Percentiles rank a stretch among this genome's conserved stretches.
Evolutionary conservation across 2,797 vertebrate genomes (phyloP).

Genomic region (Alosa sapidissima): DNA sequence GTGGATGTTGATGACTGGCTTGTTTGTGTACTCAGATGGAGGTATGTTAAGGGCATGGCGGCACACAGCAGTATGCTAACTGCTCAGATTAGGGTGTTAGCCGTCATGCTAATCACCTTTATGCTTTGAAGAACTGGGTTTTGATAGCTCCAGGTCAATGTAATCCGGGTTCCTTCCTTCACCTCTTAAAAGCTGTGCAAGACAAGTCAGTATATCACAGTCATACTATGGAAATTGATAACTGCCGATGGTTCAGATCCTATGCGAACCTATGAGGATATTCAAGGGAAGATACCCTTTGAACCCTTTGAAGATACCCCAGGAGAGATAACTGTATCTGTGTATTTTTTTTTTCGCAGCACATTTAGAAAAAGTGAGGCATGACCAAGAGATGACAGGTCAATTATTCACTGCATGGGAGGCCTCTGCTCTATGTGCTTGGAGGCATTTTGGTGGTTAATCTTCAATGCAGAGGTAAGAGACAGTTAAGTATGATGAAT

Average conservation of each 20-base stretch:
- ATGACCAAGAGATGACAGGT: background rate
- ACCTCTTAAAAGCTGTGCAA: background rate
- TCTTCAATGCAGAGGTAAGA: background rate
- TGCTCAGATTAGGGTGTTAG: background rate
- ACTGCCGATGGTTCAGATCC: background rate
- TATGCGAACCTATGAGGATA: background rate
- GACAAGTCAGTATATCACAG: background rate
- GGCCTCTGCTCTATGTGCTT: background rate
- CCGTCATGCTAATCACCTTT: background rate
- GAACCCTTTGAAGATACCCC: conserved; percentile 8
- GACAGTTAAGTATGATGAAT: background rate
- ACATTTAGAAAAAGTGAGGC: background rate
- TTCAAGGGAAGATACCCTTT: background rate
- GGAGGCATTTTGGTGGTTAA: background rate
- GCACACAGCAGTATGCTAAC: background rate
- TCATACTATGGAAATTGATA: background rate
- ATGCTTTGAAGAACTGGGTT: background rate
- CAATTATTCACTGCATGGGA: background rate
- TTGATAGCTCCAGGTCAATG: background rate
- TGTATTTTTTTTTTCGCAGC: background rate
- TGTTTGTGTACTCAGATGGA: background rate
- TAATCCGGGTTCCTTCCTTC: background rate
- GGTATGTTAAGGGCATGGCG: background rate
- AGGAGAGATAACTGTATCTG: background rate
- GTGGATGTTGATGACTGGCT: background rate